Percentiles rank a stretch among this genome's conserved stretches.
phyloP scores from a whole-genome alignment of 1,140 invertebrate genomes.

The Mercenaria mercenaria region DNA sequence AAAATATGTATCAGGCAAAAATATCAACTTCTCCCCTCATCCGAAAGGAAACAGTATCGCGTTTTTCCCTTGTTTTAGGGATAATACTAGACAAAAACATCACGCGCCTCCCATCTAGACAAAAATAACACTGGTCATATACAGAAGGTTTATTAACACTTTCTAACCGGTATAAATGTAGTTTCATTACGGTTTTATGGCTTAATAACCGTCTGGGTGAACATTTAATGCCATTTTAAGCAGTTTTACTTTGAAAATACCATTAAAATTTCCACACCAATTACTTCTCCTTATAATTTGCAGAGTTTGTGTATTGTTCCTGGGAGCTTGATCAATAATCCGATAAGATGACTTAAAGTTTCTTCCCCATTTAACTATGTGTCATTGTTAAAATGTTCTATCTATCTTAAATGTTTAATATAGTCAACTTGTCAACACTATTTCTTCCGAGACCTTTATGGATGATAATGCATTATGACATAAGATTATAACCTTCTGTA shows the following conservation, averaged over 20 bases:
- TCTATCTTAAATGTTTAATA: slow-evolving; percentile 3
- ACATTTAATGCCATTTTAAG: slow-evolving; percentile 52
- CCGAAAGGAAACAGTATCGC: too few relatives aligned
- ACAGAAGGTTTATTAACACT: slow-evolving; percentile 10
- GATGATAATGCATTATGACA: neutral
- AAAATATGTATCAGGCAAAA: too few relatives aligned
- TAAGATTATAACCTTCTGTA: neutral
- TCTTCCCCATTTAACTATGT: neutral
- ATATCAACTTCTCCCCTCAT: too few relatives aligned
- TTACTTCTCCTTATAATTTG: slow-evolving; percentile 29
- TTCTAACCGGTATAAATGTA: slow-evolving; percentile 29
- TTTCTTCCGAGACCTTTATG: neutral
- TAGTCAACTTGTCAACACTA: neutral
- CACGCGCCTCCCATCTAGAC: neutral
- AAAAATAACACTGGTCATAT: slow-evolving; percentile 31
- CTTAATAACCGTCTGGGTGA: neutral
- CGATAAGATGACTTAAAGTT: neutral
- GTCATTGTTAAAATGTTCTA: neutral
- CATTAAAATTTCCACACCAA: slow-evolving; percentile 39
- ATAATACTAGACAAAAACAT: neutral
- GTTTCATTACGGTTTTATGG: slow-evolving; percentile 20
- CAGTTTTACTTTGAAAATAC: slow-evolving; percentile 39
- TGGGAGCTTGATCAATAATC: neutral
- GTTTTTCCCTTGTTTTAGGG: too few relatives aligned
- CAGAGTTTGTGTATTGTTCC: slow-evolving; percentile 12